Evolutionary conservation across 2,888 invertebrate species (phyloP).

Genomic region (Labia minor): DNA sequence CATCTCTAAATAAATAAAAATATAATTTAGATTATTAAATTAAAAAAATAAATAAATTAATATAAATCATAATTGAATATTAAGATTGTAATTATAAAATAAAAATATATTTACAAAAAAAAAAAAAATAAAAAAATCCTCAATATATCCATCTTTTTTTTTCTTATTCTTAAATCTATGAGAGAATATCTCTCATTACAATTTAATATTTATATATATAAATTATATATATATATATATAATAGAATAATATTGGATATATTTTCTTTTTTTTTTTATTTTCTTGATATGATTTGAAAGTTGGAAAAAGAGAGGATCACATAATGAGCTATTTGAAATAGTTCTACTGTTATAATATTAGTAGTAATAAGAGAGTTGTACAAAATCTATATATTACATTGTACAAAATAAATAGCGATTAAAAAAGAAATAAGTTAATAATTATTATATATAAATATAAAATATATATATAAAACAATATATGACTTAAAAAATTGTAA

Average conservation of each 20-base stretch:
- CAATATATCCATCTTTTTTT: not conserved
- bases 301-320: not conserved
- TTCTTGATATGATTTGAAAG: not conserved
- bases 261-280: not conserved
- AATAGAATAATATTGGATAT: not conserved
- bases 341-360: not conserved
- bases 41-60: too few species aligned
- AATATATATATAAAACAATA: not conserved
- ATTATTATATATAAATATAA: not conserved
- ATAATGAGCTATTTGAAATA: not conserved
- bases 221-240: not conserved
- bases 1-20: too few species aligned
- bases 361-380: not conserved
- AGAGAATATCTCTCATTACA: not conserved
- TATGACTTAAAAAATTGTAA: slow-evolving; percentile 5
- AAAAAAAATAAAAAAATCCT: not conserved
- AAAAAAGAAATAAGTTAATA: slow-evolving; percentile 13
- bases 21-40: too few species aligned
- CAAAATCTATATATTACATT: slow-evolving; percentile 13
- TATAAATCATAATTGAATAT: too few species aligned
- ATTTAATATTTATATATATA: not conserved
- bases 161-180: not conserved
- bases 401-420: slow-evolving; percentile 4
- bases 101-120: too few species aligned
- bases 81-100: too few species aligned